Base-by-base conservation (phyloP, 2,888 invertebrate genomes). In the Tinea semifulvella region DNA sequence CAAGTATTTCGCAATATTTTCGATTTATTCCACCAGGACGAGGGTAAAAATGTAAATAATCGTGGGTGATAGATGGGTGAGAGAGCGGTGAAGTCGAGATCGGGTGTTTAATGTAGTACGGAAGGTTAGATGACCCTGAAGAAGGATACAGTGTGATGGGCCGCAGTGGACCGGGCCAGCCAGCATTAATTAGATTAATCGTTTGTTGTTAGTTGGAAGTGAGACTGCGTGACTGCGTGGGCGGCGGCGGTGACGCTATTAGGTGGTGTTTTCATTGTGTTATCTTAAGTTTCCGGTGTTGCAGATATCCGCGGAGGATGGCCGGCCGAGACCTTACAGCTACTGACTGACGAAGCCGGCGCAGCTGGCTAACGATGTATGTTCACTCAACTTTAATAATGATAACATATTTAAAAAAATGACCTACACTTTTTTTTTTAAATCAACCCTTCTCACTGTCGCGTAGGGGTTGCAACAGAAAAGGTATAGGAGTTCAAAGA, bases 1-100 rank as follows among this genome's bases (percentile, higher is more conserved):
- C 79, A 81, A 77, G 77, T 79, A 79, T 75, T 81, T 81, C 66
- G 76, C 75, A 73, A 77, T 80, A 77, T 71, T 73, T 73, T 69
- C 60, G 52, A 62, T 64, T 67, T 53, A 58, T 57, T 57, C 57
- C 61, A 60, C 62, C 51, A 48, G 49, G 48, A 51, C 57, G 53
- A 57, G 62, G 57, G 56, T 66, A 56, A 55, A 54, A 57, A 36
- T 18, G 16, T 36, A 18, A 18, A 42, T 26, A 17, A 42, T 16
- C 19, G 22, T 42, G 22, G 2, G 8, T 19, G 22, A 7, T 42
- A 22, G 7, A 11, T 6, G 3, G n/a, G 38, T 19, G 16, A 19
- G 17, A 17, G 16, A 10, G 8, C 17, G 16, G 18, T 10, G 16
- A 19, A 17, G 14, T 14, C 7, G 31, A n/a, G 13, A n/a, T 13